A percentile compares a stretch with the other conserved stretches of the same genome.
Conservation (phyloP, 2,888 invertebrate species). For the Cepaea hortensis region DNA sequence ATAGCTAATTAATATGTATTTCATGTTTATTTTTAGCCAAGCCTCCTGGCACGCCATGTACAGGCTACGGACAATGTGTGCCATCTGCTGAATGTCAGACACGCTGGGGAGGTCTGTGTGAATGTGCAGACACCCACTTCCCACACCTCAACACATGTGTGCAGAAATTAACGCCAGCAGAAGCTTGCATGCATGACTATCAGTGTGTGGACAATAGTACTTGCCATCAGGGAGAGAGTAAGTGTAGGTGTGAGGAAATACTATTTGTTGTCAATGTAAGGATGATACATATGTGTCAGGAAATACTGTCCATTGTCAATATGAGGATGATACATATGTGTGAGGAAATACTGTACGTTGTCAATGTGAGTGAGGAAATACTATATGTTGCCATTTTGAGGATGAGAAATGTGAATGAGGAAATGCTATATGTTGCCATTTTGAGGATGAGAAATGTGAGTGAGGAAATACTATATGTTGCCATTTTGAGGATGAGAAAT, state of each 20-base stretch:
- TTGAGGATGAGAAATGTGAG: not conserved
- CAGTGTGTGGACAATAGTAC: slow-evolving; percentile 47
- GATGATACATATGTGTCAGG: not conserved
- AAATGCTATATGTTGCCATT: slow-evolving; percentile 26
- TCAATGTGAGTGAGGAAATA: not conserved
- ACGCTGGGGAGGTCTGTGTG: slow-evolving; percentile 45
- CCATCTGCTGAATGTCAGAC: slow-evolving; percentile 36
- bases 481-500: not conserved
- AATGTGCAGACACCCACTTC: slow-evolving; percentile 41
- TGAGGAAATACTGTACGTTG: not conserved
- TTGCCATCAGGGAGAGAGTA: slow-evolving; percentile 14
- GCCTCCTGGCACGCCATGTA: slow-evolving; percentile 38
- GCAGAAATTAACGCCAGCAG: slow-evolving; percentile 20
- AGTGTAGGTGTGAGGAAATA: not conserved
- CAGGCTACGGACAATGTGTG: slow-evolving; percentile 42
- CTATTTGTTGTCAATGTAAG: not conserved
- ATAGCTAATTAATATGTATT: not conserved
- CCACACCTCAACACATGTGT: slow-evolving; percentile 38
- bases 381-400: no score
- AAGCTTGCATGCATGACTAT: slow-evolving; percentile 3
- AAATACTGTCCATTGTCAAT: not conserved
- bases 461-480: not conserved
- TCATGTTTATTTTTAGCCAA: slow-evolving; percentile 35
- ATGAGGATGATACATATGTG: not conserved
- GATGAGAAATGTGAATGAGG: no score